A percentile compares a stretch with the other conserved stretches of the same genome.
These are phyloP conservation scores for Brachypteracias leptosomus DNA, from an alignment of 2,113 vertebrate species.

Conservation along the genomic window DNA sequence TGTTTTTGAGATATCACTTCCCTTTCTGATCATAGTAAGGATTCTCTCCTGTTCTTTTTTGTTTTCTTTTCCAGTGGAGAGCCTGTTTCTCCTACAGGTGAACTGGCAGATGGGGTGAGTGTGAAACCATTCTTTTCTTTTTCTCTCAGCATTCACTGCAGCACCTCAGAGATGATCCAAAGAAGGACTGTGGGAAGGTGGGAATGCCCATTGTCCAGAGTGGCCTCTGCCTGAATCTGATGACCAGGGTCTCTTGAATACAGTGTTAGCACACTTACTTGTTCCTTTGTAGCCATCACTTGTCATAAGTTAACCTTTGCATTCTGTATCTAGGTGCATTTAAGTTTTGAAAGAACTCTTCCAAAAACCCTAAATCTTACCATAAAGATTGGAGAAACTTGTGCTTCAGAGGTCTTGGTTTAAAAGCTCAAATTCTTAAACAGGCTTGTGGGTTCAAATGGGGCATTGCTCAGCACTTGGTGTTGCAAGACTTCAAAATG, in stretches of 20 bases:
- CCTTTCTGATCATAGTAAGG: not conserved
- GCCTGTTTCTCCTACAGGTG: not conserved
- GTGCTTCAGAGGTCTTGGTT: not conserved
- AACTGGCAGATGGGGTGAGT: not conserved
- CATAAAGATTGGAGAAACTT: not conserved
- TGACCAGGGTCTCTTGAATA: not conserved
- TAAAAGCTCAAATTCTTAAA: not conserved
- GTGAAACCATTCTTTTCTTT: not conserved
- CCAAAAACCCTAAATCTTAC: not conserved
- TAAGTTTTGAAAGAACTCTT: not conserved
- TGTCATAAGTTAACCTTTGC: not conserved
- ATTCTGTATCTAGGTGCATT: not conserved
- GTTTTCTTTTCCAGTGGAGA: not conserved
- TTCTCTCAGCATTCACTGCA: not conserved
- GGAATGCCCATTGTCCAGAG: not conserved
- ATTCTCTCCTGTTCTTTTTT: not conserved
- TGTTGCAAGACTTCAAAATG: not conserved
- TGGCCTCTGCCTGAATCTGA: not conserved
- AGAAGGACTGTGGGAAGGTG: not conserved
- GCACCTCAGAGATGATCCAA: rapidly evolving
- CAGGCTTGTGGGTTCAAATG: not conserved
- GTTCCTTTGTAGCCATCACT: not conserved
- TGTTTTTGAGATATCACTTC: not conserved
- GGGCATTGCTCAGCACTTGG: not conserved
- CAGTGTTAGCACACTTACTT: not conserved